phyloP scores from a whole-genome alignment of 2,888 invertebrate species.

The Tipula unca region DNA sequence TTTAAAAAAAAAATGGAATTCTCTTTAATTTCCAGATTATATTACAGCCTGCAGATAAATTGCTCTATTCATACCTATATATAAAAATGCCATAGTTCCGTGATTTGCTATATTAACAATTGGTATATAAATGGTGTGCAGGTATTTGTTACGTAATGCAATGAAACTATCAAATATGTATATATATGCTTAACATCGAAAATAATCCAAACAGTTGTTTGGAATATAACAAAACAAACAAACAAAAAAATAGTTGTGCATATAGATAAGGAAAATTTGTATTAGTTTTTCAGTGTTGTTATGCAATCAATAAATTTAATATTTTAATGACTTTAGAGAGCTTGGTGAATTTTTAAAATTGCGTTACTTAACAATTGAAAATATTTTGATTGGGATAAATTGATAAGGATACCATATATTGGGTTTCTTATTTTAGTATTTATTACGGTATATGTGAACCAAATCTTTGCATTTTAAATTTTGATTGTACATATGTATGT shows the following conservation, averaged over 20 bases:
- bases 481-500: background rate
- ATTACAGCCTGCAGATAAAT: conserved; percentile 14
- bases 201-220: conserved; percentile 3
- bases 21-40: background rate
- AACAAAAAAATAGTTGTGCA: background rate
- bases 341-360: background rate
- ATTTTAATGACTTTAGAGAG: conserved; percentile 1
- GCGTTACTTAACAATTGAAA: background rate
- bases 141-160: background rate
- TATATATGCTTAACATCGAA: background rate
- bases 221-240: no score
- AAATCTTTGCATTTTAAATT: background rate
- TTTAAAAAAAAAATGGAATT: background rate
- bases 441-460: background rate
- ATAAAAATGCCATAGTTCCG: background rate
- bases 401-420: background rate
- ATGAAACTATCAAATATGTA: background rate
- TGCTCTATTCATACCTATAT: background rate
- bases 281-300: background rate
- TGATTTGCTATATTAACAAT: background rate
- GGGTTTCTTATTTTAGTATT: background rate
- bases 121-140: background rate
- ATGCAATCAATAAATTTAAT: background rate
- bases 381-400: background rate
- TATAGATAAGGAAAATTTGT: background rate